Evolutionary conservation across 2,113 vertebrate genomes (phyloP).

Genomic region (Nanorana parkeri): DNA sequence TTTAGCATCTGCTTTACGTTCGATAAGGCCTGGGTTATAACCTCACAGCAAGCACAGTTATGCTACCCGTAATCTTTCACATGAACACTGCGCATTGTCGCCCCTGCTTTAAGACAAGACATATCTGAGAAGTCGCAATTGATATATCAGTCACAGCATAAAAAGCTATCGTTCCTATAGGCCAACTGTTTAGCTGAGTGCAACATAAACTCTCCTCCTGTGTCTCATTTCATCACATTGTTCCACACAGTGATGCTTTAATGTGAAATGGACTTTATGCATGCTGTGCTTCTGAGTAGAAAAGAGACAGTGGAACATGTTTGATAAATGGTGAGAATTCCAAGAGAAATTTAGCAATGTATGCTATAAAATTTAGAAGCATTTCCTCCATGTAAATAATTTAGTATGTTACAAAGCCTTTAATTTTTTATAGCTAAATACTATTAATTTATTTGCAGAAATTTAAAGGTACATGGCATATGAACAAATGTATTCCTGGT

Average conservation of each 20-base stretch:
- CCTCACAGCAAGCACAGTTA: constrained; percentile 69
- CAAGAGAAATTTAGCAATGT: constrained; percentile 75
- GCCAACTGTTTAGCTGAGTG: constrained; percentile 83
- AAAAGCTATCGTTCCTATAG: constrained; percentile 85
- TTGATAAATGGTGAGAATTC: constrained; percentile 83
- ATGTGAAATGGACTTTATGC: constrained; percentile 89
- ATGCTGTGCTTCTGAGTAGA: constrained; percentile 88
- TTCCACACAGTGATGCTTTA: constrained; percentile 87
- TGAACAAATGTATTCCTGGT: constrained; percentile 52
- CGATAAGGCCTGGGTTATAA: constrained; percentile 65
- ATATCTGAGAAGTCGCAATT: constrained; percentile 83
- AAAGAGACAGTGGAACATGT: constrained; percentile 80
- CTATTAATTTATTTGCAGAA: constrained; percentile 67
- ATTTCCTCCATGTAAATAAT: constrained; percentile 89
- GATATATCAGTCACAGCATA: constrained; percentile 83
- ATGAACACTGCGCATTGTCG: constrained; percentile 73
- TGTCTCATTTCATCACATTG: constrained; percentile 87
- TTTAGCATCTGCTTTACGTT: constrained; percentile 62
- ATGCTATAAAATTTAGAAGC: constrained; percentile 79
- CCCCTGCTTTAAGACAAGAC: constrained; percentile 78
- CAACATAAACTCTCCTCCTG: constrained; percentile 83
- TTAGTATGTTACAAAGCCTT: constrained; percentile 78
- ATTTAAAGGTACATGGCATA: constrained; percentile 57
- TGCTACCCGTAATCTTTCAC: constrained; percentile 79
- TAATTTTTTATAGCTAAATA: constrained; percentile 90